Evolutionary conservation across 2,888 invertebrate species (phyloP).

Genomic region (Nymphalis c-album): DNA sequence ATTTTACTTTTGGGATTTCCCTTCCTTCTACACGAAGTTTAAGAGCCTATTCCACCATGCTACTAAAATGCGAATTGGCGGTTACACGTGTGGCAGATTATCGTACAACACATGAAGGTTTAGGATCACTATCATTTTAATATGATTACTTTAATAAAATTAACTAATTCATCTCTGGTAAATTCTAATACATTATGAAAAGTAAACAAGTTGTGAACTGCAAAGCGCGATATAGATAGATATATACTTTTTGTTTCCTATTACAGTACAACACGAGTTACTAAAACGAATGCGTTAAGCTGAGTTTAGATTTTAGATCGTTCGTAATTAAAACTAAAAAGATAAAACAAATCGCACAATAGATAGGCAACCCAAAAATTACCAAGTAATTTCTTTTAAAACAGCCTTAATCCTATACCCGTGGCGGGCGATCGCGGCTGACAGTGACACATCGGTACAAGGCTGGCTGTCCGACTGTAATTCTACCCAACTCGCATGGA

Average conservation of each 20-base stretch:
- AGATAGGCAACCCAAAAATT: conserved; percentile 48
- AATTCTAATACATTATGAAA: too few species aligned
- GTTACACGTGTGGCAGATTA: too few species aligned
- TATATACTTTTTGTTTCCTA: background rate
- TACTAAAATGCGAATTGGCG: too few species aligned
- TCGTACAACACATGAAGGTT: too few species aligned
- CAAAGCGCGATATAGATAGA: too few species aligned
- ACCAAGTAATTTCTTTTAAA: conserved; percentile 72
- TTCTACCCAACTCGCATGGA: conserved; percentile 65
- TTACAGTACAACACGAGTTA: background rate
- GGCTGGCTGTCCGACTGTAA: conserved; percentile 76
- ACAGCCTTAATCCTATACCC: conserved; percentile 67
- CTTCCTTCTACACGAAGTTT: too few species aligned
- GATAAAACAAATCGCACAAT: conserved; percentile 30
- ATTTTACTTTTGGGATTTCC: too few species aligned
- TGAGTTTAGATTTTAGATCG: background rate
- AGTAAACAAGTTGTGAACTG: too few species aligned
- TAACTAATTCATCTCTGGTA: too few species aligned
- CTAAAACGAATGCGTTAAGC: background rate
- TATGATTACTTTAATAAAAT: too few species aligned
- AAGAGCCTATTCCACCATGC: too few species aligned
- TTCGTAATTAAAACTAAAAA: conserved; percentile 10
- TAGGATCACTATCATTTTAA: too few species aligned
- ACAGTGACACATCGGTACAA: conserved; percentile 82
- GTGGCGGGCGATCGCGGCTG: conserved; percentile 65